phyloP scores from a whole-genome alignment of 2,888 invertebrate genomes.

The Eremobia ochroleuca region DNA sequence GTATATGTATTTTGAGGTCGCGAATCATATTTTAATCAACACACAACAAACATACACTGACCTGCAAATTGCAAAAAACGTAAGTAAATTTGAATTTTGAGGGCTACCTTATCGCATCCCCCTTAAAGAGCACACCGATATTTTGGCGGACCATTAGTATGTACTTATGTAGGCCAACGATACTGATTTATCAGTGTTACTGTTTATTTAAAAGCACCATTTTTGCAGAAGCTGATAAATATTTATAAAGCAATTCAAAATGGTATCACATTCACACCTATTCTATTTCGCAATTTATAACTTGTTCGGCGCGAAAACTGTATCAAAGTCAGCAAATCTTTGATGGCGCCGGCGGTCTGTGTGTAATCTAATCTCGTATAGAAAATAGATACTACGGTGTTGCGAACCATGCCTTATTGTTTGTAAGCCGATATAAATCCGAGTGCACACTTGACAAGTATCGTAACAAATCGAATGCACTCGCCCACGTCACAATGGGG shows the following conservation, averaged over 20 bases:
- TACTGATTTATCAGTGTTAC: slow-evolving; percentile 32
- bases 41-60: not conserved
- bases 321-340: slow-evolving; percentile 60
- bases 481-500: slow-evolving; percentile 74
- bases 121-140: slow-evolving; percentile 38
- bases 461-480: slow-evolving; percentile 69
- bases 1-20: no score
- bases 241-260: slow-evolving; percentile 43
- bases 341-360: slow-evolving; percentile 59
- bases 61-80: not conserved
- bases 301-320: slow-evolving; percentile 33
- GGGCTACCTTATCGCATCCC: not conserved
- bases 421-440: slow-evolving; percentile 49
- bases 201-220: slow-evolving; percentile 28
- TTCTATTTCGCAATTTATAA: slow-evolving; percentile 45
- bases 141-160: slow-evolving; percentile 45
- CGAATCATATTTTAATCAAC: not conserved
- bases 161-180: slow-evolving; percentile 58
- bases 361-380: slow-evolving; percentile 59
- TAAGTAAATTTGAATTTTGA: not conserved
- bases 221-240: slow-evolving; percentile 46
- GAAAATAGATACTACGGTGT: slow-evolving; percentile 52
- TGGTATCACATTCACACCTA: slow-evolving; percentile 42
- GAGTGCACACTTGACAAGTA: slow-evolving; percentile 53
- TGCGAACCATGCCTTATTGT: slow-evolving; percentile 49